phyloP scores from a whole-genome alignment of 2,797 vertebrate species.

The Cirrhinus mrigala region DNA sequence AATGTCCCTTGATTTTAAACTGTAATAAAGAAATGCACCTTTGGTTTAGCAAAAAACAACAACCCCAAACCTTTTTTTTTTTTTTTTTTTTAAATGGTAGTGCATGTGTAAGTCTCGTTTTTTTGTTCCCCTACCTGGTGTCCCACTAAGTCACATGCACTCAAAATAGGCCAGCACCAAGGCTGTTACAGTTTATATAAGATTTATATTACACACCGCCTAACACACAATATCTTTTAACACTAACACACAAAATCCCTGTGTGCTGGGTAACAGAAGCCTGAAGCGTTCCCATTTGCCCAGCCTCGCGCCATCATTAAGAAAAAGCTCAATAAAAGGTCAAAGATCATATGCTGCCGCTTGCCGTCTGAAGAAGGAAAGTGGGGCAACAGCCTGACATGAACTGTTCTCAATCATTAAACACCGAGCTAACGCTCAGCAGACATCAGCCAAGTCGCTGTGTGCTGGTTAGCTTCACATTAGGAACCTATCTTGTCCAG shows the following conservation, averaged over 20 bases:
- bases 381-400: conserved; percentile 43
- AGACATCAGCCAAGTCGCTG: conserved; percentile 8
- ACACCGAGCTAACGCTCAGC: conserved; percentile 9
- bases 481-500: conserved; percentile 25
- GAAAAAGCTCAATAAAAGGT: conserved; percentile 48
- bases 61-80: neutral
- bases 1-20: neutral
- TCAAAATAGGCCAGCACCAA: conserved; percentile 45
- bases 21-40: too few species aligned
- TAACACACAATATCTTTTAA: conserved; percentile 12
- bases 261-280: conserved; percentile 23
- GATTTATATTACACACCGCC: conserved; percentile 34
- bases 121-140: neutral
- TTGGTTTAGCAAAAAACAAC: neutral
- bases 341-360: conserved; percentile 35
- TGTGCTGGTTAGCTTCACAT: conserved; percentile 23
- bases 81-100: too few species aligned
- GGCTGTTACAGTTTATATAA: conserved; percentile 33
- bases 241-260: conserved; percentile 19
- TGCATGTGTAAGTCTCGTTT: neutral
- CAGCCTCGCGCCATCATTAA: neutral
- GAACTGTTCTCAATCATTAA: conserved; percentile 48
- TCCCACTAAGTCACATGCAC: conserved; percentile 50
- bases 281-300: neutral
- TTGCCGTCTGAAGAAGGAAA: conserved; percentile 32